These are phyloP conservation scores for Colossoma macropomum DNA, from an alignment of 2,113 vertebrate species.

Conservation along the genomic window DNA sequence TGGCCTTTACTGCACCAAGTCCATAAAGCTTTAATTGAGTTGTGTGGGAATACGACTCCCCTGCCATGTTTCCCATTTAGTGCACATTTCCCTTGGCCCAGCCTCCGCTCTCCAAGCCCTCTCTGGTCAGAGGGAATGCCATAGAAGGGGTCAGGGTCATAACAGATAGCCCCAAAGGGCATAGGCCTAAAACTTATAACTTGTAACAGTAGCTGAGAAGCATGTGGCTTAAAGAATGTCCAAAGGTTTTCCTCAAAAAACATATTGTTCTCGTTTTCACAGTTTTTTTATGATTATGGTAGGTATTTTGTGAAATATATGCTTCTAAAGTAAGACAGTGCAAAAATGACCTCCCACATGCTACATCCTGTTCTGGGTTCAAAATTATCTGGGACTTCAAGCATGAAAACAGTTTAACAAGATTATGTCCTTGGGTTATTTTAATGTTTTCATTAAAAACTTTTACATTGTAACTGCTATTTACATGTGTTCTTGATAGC, in stretches of 20 bases:
- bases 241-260: neutral
- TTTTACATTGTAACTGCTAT: too few species aligned
- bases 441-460: too few species aligned
- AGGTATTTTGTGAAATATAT: too few species aligned
- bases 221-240: neutral
- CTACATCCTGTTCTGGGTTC: too few species aligned
- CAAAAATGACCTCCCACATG: too few species aligned
- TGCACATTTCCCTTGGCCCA: slow-evolving; percentile 56
- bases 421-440: too few species aligned
- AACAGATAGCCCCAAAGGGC: slow-evolving; percentile 70
- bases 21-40: slow-evolving; percentile 94
- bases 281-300: neutral
- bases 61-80: slow-evolving; percentile 84
- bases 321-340: too few species aligned
- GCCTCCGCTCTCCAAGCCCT: slow-evolving; percentile 24
- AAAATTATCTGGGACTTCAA: too few species aligned
- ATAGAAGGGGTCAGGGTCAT: slow-evolving; percentile 62
- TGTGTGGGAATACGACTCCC: slow-evolving; percentile 91
- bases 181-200: slow-evolving; percentile 75
- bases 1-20: slow-evolving; percentile 92
- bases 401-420: too few species aligned
- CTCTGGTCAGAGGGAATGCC: slow-evolving; percentile 46
- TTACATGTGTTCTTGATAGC: too few species aligned
- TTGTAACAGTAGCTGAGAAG: slow-evolving; percentile 69
- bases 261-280: neutral